Conservation (phyloP, 1,140 invertebrate species). For the Cherax quadricarinatus region DNA sequence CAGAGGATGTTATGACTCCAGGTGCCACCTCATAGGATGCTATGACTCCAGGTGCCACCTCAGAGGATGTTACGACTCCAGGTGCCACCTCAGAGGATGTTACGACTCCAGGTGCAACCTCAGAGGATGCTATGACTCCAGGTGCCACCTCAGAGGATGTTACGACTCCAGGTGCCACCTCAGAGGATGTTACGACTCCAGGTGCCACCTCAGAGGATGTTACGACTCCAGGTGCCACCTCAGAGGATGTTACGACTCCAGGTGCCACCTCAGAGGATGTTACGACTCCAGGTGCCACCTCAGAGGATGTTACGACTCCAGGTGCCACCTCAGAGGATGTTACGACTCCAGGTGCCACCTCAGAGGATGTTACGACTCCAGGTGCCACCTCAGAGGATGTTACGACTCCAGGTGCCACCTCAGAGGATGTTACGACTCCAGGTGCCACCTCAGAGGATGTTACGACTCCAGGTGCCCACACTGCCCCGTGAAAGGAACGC, state of each 20-base stretch:
- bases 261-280: background rate
- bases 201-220: background rate
- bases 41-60: no score
- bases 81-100: background rate
- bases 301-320: background rate
- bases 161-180: background rate
- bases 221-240: background rate
- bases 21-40: no score
- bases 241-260: background rate
- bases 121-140: background rate
- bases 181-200: background rate
- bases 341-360: background rate
- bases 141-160: background rate
- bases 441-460: background rate
- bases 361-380: background rate
- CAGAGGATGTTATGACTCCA: background rate
- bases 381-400: background rate
- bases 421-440: background rate
- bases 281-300: background rate
- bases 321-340: background rate
- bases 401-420: background rate
- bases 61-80: background rate
- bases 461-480: background rate
- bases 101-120: background rate
- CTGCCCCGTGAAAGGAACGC: background rate